A percentile compares a stretch with the other conserved stretches of the same genome.
phyloP scores from a whole-genome alignment of 2,113 vertebrate genomes.

The Hucho hucho region DNA sequence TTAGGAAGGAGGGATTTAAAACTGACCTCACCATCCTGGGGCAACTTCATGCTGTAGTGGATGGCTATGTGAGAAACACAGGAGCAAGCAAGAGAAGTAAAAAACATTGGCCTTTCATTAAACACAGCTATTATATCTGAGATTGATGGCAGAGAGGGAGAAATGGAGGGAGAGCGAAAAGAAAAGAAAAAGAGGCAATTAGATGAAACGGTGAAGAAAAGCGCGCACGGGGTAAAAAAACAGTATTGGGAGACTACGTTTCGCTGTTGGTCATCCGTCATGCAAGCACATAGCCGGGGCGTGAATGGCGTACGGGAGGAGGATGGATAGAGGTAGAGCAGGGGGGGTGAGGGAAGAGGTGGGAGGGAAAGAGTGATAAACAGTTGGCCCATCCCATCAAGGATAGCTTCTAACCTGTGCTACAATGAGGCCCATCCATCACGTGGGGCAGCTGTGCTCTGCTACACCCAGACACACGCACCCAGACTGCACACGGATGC shows the following conservation, averaged over 20 bases:
- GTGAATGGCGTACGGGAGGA: conserved; percentile 15
- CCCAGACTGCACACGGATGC: conserved; percentile 29
- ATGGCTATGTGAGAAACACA: no score
- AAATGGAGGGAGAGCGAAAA: conserved; percentile 28
- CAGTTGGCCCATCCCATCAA: conserved; percentile 67
- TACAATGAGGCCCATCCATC: conserved; percentile 69
- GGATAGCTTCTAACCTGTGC: conserved; percentile 73
- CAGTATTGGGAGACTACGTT: conserved; percentile 43
- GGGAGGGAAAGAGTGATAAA: conserved; percentile 25
- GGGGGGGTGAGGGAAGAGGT: conserved; percentile 16
- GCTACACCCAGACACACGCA: conserved; percentile 49
- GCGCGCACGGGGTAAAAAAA: conserved; percentile 31
- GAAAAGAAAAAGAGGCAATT: conserved; percentile 44
- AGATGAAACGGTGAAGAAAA: conserved; percentile 50
- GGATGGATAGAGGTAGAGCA: not conserved
- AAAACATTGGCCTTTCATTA: conserved; percentile 29
- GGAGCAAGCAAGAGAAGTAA: conserved; percentile 13
- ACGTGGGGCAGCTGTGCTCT: conserved; percentile 29
- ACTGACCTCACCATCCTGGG: no score
- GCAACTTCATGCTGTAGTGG: no score
- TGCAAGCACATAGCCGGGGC: conserved; percentile 31
- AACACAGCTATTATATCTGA: conserved; percentile 10
- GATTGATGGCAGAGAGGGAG: conserved; percentile 43
- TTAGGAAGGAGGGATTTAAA: no score
- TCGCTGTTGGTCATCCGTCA: conserved; percentile 62